phyloP scores from a whole-genome alignment of 1,140 invertebrate species.

The Cherax destructor region DNA sequence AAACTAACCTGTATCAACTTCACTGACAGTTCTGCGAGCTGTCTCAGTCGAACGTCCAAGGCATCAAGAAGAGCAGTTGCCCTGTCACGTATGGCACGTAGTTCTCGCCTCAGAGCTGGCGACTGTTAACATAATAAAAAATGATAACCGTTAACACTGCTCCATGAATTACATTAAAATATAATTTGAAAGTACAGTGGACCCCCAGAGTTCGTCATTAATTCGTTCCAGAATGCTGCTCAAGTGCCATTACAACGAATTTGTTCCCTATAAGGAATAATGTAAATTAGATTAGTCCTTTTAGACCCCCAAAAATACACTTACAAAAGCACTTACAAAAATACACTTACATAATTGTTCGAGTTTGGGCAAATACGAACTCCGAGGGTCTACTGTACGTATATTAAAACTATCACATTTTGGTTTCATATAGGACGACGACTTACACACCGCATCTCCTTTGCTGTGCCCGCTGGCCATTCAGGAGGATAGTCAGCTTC shows the following conservation, averaged over 20 bases:
- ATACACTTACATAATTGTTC: too few relatives aligned
- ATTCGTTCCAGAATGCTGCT: too few relatives aligned
- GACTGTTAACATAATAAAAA: conserved; percentile 73
- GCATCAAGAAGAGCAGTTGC: conserved; percentile 80
- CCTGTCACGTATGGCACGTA: conserved; percentile 80
- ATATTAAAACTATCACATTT: too few relatives aligned
- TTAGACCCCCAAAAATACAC: too few relatives aligned
- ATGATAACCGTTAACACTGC: neutral
- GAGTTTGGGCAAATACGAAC: too few relatives aligned
- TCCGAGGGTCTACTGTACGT: too few relatives aligned
- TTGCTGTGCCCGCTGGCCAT: conserved; percentile 65
- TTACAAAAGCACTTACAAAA: too few relatives aligned
- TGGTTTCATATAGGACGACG: neutral
- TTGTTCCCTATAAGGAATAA: too few relatives aligned
- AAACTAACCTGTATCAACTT: conserved; percentile 25
- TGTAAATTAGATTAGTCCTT: too few relatives aligned
- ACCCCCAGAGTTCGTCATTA: too few relatives aligned
- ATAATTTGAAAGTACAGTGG: neutral
- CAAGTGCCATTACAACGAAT: too few relatives aligned
- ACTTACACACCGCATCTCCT: conserved; percentile 33
- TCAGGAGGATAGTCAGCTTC: conserved; percentile 81
- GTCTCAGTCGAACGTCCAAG: conserved; percentile 74
- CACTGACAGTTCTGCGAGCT: neutral
- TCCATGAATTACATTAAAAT: neutral
- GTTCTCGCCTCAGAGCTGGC: conserved; percentile 78